Conservation (phyloP, 2,888 invertebrate genomes). For the Aphrophora alni region DNA sequence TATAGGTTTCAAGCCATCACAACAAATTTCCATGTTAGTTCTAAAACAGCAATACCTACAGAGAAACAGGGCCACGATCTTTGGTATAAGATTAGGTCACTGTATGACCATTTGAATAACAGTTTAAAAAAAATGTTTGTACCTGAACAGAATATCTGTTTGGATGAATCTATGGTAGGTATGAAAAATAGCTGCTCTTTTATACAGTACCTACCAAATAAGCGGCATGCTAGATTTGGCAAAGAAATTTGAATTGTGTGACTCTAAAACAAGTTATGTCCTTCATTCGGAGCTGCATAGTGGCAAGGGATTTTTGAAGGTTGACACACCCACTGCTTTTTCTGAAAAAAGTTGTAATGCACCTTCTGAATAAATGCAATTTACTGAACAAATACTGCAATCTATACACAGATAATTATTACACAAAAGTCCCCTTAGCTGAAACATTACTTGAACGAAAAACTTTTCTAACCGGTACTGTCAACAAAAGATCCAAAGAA, state of each 20-base stretch:
- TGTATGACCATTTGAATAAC: slow-evolving; percentile 18
- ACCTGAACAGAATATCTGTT: slow-evolving; percentile 25
- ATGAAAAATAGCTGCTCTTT: slow-evolving; percentile 26
- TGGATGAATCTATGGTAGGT: slow-evolving; percentile 36
- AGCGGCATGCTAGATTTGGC: slow-evolving; percentile 19
- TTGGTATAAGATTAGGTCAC: not conserved
- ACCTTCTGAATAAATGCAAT: slow-evolving; percentile 17
- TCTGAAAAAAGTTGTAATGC: slow-evolving; percentile 18
- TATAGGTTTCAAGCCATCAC: slow-evolving; percentile 10
- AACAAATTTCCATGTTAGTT: slow-evolving; percentile 21
- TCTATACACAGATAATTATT: slow-evolving; percentile 32
- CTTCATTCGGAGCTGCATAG: slow-evolving; percentile 23
- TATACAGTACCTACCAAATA: slow-evolving; percentile 19
- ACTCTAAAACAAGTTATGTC: slow-evolving; percentile 21
- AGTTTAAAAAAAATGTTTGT: not conserved
- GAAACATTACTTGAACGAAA: slow-evolving; percentile 7
- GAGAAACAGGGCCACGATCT: slow-evolving; percentile 18
- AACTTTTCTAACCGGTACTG: slow-evolving; percentile 28
- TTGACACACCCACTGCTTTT: not conserved
- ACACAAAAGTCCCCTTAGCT: slow-evolving; percentile 21
- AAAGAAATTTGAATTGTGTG: slow-evolving; percentile 34
- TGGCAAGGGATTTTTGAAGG: slow-evolving; percentile 24
- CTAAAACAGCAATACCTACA: not conserved
- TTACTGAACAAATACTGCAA: slow-evolving; percentile 23
- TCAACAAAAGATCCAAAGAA: slow-evolving; percentile 32